phyloP scores from a whole-genome alignment of 1,140 invertebrate species.

The Sweltsa coloradensis region DNA sequence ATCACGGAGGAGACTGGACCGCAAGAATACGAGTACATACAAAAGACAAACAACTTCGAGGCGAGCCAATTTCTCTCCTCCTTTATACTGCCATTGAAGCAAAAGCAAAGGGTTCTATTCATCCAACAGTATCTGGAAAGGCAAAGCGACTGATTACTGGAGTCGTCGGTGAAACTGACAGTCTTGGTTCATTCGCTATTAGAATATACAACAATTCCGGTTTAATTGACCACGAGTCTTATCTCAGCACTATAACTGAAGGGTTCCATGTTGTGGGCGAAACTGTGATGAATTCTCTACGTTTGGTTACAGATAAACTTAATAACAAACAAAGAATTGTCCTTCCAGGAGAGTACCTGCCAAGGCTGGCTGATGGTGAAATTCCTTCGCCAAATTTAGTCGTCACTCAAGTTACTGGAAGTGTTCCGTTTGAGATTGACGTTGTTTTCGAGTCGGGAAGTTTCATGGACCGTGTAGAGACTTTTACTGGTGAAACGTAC shows the following conservation, averaged over 20 bases:
- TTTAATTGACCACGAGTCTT: slow-evolving; percentile 52
- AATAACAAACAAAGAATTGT: slow-evolving; percentile 41
- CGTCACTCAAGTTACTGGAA: slow-evolving; percentile 64
- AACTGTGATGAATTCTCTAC: slow-evolving; percentile 53
- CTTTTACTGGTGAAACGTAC: slow-evolving; percentile 47
- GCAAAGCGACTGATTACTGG: slow-evolving; percentile 46
- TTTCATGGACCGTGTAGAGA: slow-evolving; percentile 38
- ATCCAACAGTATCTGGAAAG: slow-evolving; percentile 38
- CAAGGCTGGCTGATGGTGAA: slow-evolving; percentile 32
- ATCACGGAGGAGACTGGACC: slow-evolving; percentile 86
- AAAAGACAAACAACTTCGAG: slow-evolving; percentile 27
- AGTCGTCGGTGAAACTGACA: slow-evolving; percentile 63
- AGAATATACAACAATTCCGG: slow-evolving; percentile 28
- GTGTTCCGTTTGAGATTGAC: slow-evolving; percentile 73
- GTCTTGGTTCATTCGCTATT: slow-evolving; percentile 64
- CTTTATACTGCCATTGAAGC: slow-evolving; percentile 69
- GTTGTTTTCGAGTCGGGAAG: slow-evolving; percentile 70
- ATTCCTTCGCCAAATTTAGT: slow-evolving; percentile 64
- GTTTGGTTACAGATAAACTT: slow-evolving; percentile 37
- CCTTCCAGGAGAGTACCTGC: slow-evolving; percentile 44
- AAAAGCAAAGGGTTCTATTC: slow-evolving; percentile 45
- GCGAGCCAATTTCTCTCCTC: slow-evolving; percentile 50
- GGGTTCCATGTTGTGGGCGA: slow-evolving; percentile 66
- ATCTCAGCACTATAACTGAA: slow-evolving; percentile 53
- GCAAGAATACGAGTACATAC: slow-evolving; percentile 61